Evolutionary conservation across 2,888 invertebrate genomes (phyloP), one percentile per base, ranked within the genome.

Genomic region (Pegoplata infirma): DNA sequence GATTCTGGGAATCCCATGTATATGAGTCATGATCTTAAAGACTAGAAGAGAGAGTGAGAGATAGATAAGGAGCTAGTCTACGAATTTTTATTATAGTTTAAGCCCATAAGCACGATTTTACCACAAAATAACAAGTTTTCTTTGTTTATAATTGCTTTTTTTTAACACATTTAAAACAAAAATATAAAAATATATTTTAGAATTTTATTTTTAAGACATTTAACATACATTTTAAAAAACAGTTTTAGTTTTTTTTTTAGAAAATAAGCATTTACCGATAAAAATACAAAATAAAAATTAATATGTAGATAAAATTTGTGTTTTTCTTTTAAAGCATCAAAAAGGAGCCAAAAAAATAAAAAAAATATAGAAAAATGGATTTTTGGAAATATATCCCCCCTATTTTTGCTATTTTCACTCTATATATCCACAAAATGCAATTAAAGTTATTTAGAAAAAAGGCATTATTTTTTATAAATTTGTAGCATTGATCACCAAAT

Each of bases 1-100:
- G 88, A 89, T 75, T 84, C 86, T 56, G 83, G 85, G n/a, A 84
- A 83, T 71, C 84, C 87, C 75, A 83, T 84, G 81, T 84, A 86
- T 40, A 77, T 81, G 81, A 81, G 77, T 74, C 74, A 78, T 56
- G 75, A 75, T 53, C 79, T 79, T 16, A 67, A 79, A 14, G 58
- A 79, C 53, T 79, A 72, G 21, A 51, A 14, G 51, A 79, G 7
- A 1, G 21, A 58, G 21, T 12, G n/a, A 2, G 5, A 1, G n/a
- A n/a, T n/a, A n/a, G n/a, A n/a, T n/a, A 23, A 36, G 7, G 21
- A 47, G n/a, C n/a, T 6, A 10, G 3, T 47, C 21, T 63, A 12
- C n/a, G n/a, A n/a, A 19, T 21, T 14, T 14, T 6, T n/a, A 23
- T 23, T 36, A 56, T 36, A 28, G 16, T 61, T 53, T 32, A 32